Evolutionary conservation across 2,888 invertebrate genomes (phyloP).

Genomic region (Scaptomyza tumidula): DNA sequence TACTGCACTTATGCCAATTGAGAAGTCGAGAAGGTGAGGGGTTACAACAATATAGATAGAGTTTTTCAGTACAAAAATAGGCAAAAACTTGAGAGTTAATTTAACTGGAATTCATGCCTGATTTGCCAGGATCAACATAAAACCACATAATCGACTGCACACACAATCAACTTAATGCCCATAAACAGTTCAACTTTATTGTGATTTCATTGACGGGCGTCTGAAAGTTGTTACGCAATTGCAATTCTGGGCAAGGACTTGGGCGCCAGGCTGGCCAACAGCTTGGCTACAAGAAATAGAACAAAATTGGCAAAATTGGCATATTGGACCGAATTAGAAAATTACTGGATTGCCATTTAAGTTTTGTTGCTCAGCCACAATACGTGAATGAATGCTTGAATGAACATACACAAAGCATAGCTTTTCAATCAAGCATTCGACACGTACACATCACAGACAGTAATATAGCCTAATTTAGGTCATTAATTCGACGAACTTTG

Average conservation of each 20-base stretch:
- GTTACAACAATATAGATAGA: background rate
- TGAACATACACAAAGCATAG: too few relatives aligned
- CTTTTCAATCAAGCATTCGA: too few relatives aligned
- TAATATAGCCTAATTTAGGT: too few relatives aligned
- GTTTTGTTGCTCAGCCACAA: slow-evolving; percentile 51
- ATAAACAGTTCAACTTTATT: slow-evolving; percentile 64
- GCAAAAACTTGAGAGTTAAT: slow-evolving; percentile 37
- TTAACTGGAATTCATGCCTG: slow-evolving; percentile 47
- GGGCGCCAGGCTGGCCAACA: slow-evolving; percentile 50
- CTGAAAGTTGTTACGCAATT: slow-evolving; percentile 49
- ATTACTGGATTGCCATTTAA: slow-evolving; percentile 38
- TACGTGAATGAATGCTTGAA: background rate
- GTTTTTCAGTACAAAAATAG: background rate
- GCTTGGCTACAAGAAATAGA: slow-evolving; percentile 22
- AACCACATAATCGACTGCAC: slow-evolving; percentile 48
- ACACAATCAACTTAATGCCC: slow-evolving; percentile 33
- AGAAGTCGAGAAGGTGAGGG: background rate
- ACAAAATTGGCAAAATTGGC: slow-evolving; percentile 2
- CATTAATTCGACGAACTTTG: too few relatives aligned
- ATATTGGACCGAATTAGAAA: slow-evolving; percentile 10
- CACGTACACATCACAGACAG: too few relatives aligned
- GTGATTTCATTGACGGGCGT: slow-evolving; percentile 43
- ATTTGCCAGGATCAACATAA: slow-evolving; percentile 58
- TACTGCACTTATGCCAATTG: slow-evolving; percentile 46
- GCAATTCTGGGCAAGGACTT: slow-evolving; percentile 21